Percentiles rank a stretch among this genome's conserved stretches.
Conservation (phyloP, 37 sponge, comb jelly and placozoan genomes). For the Eunapius fragilis region DNA sequence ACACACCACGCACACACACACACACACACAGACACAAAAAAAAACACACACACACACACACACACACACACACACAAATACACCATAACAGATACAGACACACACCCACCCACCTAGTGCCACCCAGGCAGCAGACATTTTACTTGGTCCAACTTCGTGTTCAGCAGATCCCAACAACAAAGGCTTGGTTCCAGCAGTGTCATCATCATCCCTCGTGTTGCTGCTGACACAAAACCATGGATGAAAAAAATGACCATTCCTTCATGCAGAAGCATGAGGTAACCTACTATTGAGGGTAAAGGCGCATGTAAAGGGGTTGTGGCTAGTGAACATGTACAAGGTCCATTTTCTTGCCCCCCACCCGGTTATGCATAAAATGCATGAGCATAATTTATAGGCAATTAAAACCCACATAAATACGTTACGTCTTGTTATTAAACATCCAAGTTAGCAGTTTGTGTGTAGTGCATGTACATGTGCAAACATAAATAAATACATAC, state of each 20-base stretch:
- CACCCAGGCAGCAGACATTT: background rate
- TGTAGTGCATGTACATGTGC: background rate
- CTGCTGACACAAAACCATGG: no score
- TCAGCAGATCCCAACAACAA: background rate
- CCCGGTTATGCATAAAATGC: no score
- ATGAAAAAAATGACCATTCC: no score
- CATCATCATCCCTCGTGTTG: background rate
- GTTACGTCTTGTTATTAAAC: no score
- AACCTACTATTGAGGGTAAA: no score
- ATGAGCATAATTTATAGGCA: background rate
- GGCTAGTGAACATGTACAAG: no score
- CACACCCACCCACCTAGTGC: background rate
- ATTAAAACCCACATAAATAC: no score
- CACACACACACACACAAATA: no score
- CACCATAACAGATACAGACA: no score
- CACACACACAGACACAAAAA: background rate
- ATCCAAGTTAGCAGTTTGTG: no score
- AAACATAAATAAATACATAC: background rate
- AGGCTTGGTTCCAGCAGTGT: background rate
- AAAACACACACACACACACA: background rate
- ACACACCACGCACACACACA: background rate
- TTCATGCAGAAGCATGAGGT: no score
- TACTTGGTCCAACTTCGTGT: background rate
- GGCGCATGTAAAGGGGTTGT: background rate
- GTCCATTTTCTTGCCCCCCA: no score